Evolutionary conservation across 2,113 vertebrate species (phyloP).

Genomic region (Rhabdornis inornatus): DNA sequence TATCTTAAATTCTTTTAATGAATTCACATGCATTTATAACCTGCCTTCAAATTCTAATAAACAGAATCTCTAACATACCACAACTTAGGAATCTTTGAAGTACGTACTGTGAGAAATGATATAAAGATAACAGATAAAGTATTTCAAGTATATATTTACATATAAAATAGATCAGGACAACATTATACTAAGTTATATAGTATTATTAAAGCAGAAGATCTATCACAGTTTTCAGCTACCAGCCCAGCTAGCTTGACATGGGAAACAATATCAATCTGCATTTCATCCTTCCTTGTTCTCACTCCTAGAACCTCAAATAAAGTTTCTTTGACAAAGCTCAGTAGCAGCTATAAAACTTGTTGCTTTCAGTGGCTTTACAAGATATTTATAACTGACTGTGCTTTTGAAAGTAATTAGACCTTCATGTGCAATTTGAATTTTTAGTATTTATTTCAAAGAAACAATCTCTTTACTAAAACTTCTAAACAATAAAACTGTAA

Average conservation of each 20-base stretch:
- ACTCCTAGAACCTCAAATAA: not conserved
- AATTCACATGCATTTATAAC: not conserved
- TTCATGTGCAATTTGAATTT: not conserved
- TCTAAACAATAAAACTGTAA: not conserved
- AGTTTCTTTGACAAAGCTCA: not conserved
- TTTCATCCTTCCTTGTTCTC: not conserved
- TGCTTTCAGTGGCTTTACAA: not conserved
- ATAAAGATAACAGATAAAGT: not conserved
- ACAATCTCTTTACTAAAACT: not conserved
- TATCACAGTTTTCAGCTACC: not conserved
- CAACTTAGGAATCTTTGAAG: constrained; percentile 25
- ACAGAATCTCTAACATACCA: not conserved
- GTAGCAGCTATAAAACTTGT: not conserved
- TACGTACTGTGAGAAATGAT: constrained; percentile 11
- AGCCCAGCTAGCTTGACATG: not conserved
- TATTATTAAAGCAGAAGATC: not conserved
- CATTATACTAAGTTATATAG: not conserved
- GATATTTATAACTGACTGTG: not conserved
- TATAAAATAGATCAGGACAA: constrained; percentile 12
- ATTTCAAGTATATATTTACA: constrained; percentile 10
- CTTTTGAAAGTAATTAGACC: not conserved
- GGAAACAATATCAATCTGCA: not conserved
- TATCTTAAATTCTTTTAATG: not conserved
- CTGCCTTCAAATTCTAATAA: not conserved
- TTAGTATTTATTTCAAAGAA: not conserved